These are phyloP conservation scores for Bostrychus sinensis DNA, from an alignment of 2,113 vertebrate species.

Conservation along the genomic window DNA sequence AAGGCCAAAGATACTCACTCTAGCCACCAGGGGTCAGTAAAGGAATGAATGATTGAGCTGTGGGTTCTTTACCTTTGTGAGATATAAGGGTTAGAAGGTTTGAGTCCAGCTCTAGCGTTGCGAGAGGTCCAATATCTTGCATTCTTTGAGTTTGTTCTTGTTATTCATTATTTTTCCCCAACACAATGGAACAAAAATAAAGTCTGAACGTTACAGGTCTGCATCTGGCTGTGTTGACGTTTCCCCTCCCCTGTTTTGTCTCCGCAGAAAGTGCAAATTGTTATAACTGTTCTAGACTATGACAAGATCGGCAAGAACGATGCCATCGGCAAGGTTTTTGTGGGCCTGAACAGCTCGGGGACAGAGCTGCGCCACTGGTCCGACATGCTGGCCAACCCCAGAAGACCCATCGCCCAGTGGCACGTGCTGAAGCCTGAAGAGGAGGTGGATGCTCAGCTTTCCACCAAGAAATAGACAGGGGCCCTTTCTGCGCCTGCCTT, in stretches of 20 bases:
- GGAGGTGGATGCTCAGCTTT: conserved; percentile 96
- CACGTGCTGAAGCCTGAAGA: conserved; percentile 95
- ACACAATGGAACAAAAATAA: conserved; percentile 8
- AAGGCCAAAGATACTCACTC: no score
- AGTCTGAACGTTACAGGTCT: conserved; percentile 2
- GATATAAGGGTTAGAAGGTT: no score
- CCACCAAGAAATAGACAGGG: conserved; percentile 91
- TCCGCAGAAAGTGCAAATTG: conserved; percentile 97
- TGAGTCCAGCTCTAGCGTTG: no score
- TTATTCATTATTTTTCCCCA: no score
- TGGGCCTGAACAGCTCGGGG: conserved; percentile 97
- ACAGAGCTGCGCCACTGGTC: conserved; percentile 99
- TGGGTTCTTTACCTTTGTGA: no score
- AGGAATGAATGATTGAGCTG: no score
- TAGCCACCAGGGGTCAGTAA: no score
- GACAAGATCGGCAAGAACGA: conserved; percentile 99
- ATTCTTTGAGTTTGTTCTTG: no score
- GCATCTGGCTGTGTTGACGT: background rate
- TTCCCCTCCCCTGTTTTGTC: conserved; percentile 37
- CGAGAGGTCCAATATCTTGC: no score
- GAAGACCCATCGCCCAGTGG: conserved; percentile 99
- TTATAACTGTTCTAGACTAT: conserved; percentile 99
- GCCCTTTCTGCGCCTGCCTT: conserved; percentile 89
- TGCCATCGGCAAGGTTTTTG: conserved; percentile 98
- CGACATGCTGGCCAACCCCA: conserved; percentile 97